Conservation (phyloP, 2,797 vertebrate species). For the Salmo trutta region DNA sequence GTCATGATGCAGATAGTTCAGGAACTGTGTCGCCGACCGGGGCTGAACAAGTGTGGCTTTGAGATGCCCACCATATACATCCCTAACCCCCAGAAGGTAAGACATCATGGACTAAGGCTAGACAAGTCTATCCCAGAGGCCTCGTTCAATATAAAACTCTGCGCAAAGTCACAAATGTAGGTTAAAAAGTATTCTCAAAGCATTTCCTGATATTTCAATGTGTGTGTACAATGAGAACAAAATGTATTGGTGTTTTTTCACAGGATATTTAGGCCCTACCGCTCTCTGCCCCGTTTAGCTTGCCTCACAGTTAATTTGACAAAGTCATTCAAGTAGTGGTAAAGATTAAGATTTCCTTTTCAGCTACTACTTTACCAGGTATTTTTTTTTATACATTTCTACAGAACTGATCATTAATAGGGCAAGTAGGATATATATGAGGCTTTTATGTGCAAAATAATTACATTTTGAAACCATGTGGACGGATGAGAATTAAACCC, state of each 20-base stretch:
- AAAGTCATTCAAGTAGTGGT: neutral
- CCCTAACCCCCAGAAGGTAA: conserved; percentile 81
- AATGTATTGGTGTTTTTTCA: neutral
- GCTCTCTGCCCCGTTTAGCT: neutral
- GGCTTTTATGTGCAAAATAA: too few relatives aligned
- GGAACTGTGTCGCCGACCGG: conserved; percentile 81
- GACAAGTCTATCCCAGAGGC: neutral
- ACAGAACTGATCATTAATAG: too few relatives aligned
- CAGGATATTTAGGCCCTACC: neutral
- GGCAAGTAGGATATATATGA: too few relatives aligned
- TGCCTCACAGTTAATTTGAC: neutral
- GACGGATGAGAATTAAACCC: neutral
- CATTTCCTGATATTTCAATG: neutral
- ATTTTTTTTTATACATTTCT: neutral
- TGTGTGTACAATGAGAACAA: neutral
- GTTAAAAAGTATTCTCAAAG: neutral
- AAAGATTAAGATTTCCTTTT: neutral
- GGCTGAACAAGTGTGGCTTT: conserved; percentile 85
- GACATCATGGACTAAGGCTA: neutral
- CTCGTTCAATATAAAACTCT: neutral
- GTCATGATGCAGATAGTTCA: conserved; percentile 87
- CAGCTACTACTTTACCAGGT: neutral
- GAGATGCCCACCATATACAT: conserved; percentile 86
- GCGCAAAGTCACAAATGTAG: neutral
- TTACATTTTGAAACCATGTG: neutral